Evolutionary conservation across 2,888 invertebrate species (phyloP).

Genomic region (Lamellibrachia satsuma): DNA sequence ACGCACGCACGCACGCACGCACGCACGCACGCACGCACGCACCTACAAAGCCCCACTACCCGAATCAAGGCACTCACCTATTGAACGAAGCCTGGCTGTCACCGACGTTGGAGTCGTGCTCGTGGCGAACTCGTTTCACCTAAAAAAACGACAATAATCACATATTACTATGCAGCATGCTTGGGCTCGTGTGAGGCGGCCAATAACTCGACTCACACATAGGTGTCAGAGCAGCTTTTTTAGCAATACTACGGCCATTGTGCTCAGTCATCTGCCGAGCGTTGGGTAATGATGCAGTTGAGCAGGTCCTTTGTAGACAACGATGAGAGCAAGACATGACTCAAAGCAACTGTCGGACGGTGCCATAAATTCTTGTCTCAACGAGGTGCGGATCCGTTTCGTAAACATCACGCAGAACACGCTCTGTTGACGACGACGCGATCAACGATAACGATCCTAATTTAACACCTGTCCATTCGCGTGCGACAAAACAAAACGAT

Average conservation of each 20-base stretch:
- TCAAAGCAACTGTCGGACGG: background rate
- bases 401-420: background rate
- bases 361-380: background rate
- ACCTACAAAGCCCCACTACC: no score
- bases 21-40: no score
- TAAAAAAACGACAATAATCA: constrained; percentile 8
- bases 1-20: no score
- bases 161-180: background rate
- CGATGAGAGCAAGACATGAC: background rate
- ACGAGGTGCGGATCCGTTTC: background rate
- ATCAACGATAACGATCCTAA: background rate
- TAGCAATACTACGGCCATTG: background rate
- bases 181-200: background rate
- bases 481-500: background rate
- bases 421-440: background rate
- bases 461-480: background rate
- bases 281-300: background rate
- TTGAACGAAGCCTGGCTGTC: constrained; percentile 25
- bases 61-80: constrained; percentile 23
- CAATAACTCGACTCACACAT: constrained; percentile 17
- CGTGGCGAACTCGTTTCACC: constrained; percentile 32
- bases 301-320: background rate
- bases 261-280: background rate
- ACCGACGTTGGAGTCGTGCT: constrained; percentile 27
- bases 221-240: constrained; percentile 3